Evolutionary conservation across 2,888 invertebrate genomes (phyloP).

Genomic region (Creontiades dilutus): DNA sequence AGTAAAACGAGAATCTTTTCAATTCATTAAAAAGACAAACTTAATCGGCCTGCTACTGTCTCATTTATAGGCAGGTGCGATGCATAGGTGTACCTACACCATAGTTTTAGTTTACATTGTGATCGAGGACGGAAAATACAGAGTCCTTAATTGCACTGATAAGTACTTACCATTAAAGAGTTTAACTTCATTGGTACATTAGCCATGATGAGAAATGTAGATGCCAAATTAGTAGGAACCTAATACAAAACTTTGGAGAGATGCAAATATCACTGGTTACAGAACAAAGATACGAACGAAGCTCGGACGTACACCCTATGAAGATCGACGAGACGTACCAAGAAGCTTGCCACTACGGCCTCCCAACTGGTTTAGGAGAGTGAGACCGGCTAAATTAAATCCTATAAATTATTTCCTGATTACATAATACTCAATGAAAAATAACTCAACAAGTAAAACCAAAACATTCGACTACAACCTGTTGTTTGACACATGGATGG

Average conservation of each 20-base stretch:
- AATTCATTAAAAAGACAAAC: too few relatives aligned
- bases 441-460: not conserved
- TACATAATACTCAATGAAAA: not conserved
- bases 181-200: not conserved
- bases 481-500: not conserved
- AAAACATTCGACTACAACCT: not conserved
- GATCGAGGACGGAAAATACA: too few relatives aligned
- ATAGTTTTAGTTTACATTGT: too few relatives aligned
- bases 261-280: not conserved
- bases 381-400: not conserved
- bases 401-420: not conserved
- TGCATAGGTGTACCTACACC: too few relatives aligned
- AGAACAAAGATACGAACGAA: too few relatives aligned
- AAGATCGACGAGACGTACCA: not conserved
- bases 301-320: not conserved
- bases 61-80: too few relatives aligned
- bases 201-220: not conserved
- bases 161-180: not conserved
- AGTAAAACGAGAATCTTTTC: too few relatives aligned
- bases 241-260: not conserved
- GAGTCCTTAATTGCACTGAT: too few relatives aligned
- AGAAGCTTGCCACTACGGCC: too few relatives aligned
- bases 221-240: not conserved
- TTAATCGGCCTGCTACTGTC: too few relatives aligned
- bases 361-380: not conserved